Conservation (phyloP, 2,113 vertebrate genomes). For the Elachura formosa region DNA sequence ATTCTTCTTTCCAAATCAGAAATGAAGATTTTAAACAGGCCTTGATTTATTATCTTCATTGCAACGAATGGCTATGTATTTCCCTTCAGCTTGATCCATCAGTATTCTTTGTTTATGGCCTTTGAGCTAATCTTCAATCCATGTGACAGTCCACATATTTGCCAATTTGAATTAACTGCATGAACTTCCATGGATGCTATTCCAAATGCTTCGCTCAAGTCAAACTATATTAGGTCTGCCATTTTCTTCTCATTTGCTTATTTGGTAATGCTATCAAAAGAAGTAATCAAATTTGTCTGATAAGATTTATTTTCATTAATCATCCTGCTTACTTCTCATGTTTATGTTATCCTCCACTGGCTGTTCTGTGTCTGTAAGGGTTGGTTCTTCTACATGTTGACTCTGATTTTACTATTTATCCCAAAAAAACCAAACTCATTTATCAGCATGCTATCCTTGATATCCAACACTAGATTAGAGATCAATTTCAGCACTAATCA, state of each 20-base stretch:
- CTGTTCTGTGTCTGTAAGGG: not conserved
- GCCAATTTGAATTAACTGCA: constrained; percentile 31
- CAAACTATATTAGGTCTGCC: constrained; percentile 38
- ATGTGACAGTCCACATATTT: not conserved
- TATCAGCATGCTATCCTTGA: not conserved
- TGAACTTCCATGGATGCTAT: not conserved
- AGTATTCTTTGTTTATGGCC: constrained; percentile 30
- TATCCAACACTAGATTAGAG: not conserved
- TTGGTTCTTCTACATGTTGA: not conserved
- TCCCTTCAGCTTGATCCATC: constrained; percentile 9
- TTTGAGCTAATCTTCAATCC: constrained; percentile 30
- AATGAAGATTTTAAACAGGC: constrained; percentile 2
- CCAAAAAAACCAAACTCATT: not conserved
- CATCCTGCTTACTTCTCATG: not conserved
- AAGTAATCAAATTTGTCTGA: constrained; percentile 42
- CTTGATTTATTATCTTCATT: not conserved
- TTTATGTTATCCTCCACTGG: not conserved
- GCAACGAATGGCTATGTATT: not conserved
- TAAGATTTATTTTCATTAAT: constrained; percentile 32
- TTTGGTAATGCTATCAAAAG: constrained; percentile 36
- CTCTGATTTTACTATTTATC: not conserved
- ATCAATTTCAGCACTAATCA: not conserved
- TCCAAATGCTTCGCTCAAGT: constrained; percentile 14
- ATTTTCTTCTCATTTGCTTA: constrained; percentile 39
- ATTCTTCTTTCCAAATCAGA: not conserved